phyloP scores from a whole-genome alignment of 2,888 invertebrate genomes.

The Ctenicera cuprea region DNA sequence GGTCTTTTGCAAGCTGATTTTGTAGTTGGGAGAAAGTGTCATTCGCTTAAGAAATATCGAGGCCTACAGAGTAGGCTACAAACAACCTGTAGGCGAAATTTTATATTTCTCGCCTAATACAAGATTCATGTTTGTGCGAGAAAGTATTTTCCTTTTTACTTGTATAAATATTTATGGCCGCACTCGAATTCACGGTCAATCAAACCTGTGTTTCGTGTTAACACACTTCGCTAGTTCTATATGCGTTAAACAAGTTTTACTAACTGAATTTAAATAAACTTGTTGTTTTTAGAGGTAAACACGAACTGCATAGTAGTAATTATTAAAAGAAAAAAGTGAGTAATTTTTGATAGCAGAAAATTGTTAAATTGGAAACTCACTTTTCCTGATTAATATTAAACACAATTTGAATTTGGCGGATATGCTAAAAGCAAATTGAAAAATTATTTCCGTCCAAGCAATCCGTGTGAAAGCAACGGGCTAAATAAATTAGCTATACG shows the following conservation, averaged over 20 bases:
- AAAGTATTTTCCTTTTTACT: slow-evolving; percentile 51
- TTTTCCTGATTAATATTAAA: too few relatives aligned
- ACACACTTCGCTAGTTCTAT: slow-evolving; percentile 20
- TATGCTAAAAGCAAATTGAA: too few relatives aligned
- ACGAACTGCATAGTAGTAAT: background rate
- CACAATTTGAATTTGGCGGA: too few relatives aligned
- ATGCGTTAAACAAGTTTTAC: slow-evolving; percentile 4
- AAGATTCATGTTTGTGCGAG: slow-evolving; percentile 36
- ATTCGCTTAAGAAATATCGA: slow-evolving; percentile 20
- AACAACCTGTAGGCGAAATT: slow-evolving; percentile 41
- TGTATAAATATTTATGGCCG: slow-evolving; percentile 48
- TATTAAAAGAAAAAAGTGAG: too few relatives aligned
- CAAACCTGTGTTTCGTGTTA: slow-evolving; percentile 22
- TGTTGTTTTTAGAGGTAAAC: background rate
- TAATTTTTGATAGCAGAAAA: too few relatives aligned
- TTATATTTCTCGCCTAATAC: slow-evolving; percentile 38
- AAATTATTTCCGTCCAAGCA: slow-evolving; percentile 1
- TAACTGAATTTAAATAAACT: background rate
- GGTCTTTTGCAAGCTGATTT: slow-evolving; percentile 11
- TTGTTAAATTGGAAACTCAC: too few relatives aligned
- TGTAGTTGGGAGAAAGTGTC: slow-evolving; percentile 37
- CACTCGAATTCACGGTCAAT: slow-evolving; percentile 41
- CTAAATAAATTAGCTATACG: background rate
- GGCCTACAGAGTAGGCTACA: slow-evolving; percentile 33
- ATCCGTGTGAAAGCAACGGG: background rate